Percentiles rank a stretch among this genome's conserved stretches.
phyloP scores from a whole-genome alignment of 2,888 invertebrate species.

The Cephus runcator region DNA sequence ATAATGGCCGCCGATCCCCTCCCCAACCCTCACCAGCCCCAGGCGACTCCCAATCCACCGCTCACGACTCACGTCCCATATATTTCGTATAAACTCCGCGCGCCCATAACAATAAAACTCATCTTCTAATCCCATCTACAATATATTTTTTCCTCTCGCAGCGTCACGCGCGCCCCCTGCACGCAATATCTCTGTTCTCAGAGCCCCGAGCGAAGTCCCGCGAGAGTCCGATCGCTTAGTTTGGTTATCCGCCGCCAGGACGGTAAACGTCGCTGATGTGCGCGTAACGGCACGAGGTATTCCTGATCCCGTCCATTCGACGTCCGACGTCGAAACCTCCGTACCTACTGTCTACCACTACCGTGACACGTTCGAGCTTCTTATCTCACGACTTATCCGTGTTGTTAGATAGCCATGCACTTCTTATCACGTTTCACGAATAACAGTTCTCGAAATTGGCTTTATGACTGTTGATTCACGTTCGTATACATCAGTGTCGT shows the following conservation, averaged over 20 bases:
- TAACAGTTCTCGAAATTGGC: slow-evolving; percentile 49
- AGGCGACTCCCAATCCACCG: not conserved
- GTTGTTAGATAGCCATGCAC: slow-evolving; percentile 19
- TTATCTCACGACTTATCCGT: not conserved
- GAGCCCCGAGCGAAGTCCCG: not conserved
- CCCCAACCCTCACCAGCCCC: slow-evolving; percentile 5
- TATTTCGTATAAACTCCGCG: not conserved
- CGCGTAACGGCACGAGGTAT: not conserved
- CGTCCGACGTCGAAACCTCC: not conserved
- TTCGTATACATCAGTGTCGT: not conserved
- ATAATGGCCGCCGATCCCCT: slow-evolving; percentile 16
- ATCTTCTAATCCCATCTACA: not conserved
- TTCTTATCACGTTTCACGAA: slow-evolving; percentile 36
- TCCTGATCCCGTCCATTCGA: not conserved
- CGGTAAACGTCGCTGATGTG: not conserved
- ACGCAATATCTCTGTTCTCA: not conserved
- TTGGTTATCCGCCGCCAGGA: not conserved
- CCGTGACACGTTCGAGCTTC: not conserved
- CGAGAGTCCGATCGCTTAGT: not conserved
- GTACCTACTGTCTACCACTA: not conserved
- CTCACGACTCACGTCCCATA: not conserved
- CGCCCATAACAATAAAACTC: not conserved
- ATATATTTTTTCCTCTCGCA: not conserved
- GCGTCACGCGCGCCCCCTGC: not conserved
- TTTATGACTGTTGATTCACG: slow-evolving; percentile 28